Evolutionary conservation across 2,888 invertebrate species (phyloP).

Genomic region (Pecten maximus): DNA sequence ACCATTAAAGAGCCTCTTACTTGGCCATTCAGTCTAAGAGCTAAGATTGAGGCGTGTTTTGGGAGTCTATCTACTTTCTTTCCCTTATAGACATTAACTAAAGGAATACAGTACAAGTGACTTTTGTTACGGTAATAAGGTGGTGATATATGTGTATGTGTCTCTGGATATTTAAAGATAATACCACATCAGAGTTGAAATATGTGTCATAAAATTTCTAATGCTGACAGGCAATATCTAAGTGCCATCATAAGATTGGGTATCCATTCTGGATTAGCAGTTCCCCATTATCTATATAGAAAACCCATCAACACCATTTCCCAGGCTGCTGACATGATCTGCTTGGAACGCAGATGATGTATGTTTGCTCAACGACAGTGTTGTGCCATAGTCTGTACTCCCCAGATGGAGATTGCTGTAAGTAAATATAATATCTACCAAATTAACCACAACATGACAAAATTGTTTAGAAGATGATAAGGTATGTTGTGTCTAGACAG

Average conservation of each 20-base stretch:
- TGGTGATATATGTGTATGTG: not conserved
- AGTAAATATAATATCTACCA: conserved; percentile 19
- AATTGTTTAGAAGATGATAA: conserved; percentile 20
- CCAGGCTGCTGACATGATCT: not conserved
- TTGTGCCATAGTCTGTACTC: not conserved
- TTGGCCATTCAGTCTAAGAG: too few relatives aligned
- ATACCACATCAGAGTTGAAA: not conserved
- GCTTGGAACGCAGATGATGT: not conserved
- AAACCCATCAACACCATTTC: not conserved
- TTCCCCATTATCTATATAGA: not conserved
- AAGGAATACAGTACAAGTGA: not conserved
- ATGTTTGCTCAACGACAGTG: not conserved
- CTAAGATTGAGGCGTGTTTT: too few relatives aligned
- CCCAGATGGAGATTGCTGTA: not conserved
- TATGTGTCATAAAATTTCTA: not conserved
- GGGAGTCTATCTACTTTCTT: too few relatives aligned
- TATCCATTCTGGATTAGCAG: not conserved
- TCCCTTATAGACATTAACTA: too few relatives aligned
- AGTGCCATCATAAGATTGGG: not conserved
- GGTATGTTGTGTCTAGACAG: conserved; percentile 30
- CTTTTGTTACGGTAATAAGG: not conserved
- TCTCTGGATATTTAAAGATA: not conserved
- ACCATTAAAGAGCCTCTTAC: too few relatives aligned
- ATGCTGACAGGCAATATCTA: not conserved
- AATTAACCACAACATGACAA: conserved; percentile 4